Conservation (phyloP, 1,140 invertebrate genomes). For the Drosophila arawakana region DNA sequence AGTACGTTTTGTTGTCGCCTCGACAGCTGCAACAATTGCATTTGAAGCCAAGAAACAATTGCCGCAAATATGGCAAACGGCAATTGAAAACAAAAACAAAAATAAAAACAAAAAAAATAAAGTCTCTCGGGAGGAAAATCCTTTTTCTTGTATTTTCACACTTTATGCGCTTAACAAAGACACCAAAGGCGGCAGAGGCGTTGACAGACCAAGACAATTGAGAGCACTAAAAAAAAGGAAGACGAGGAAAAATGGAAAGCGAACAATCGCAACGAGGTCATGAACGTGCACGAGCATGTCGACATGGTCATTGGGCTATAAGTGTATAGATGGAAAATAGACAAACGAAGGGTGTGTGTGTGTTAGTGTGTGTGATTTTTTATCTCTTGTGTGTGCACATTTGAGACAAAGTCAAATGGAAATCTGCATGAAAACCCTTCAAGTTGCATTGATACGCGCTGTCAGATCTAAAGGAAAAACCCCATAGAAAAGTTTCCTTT, state of each 20-base stretch:
- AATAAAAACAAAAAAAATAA: not conserved
- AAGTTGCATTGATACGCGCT: slow-evolving; percentile 42
- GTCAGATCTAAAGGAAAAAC: slow-evolving; percentile 14
- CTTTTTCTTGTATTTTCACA: slow-evolving; percentile 65
- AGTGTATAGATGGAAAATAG: slow-evolving; percentile 35
- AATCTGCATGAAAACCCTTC: slow-evolving; percentile 63
- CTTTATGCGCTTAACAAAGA: slow-evolving; percentile 57
- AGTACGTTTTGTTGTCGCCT: slow-evolving; percentile 21
- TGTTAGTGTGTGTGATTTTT: slow-evolving; percentile 3
- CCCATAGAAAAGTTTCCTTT: slow-evolving; percentile 52
- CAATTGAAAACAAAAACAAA: slow-evolving; percentile 77
- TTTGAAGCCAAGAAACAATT: slow-evolving; percentile 65
- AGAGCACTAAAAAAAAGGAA: not conserved
- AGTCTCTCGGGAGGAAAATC: slow-evolving; percentile 55
- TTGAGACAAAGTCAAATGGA: slow-evolving; percentile 64
- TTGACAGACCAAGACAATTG: slow-evolving; percentile 34
- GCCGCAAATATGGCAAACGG: slow-evolving; percentile 77
- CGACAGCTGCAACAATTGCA: slow-evolving; percentile 58
- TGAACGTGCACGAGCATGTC: slow-evolving; percentile 27
- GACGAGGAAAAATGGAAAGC: not conserved
- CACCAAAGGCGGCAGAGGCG: slow-evolving; percentile 16
- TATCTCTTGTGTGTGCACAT: slow-evolving; percentile 41
- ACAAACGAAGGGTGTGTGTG: not conserved
- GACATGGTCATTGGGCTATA: slow-evolving; percentile 45
- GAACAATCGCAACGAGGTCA: slow-evolving; percentile 44